A percentile compares a stretch with the other conserved stretches of the same genome.
These are phyloP conservation scores for Harpalus rufipes DNA, from an alignment of 2,888 invertebrate species.

Conservation along the genomic window DNA sequence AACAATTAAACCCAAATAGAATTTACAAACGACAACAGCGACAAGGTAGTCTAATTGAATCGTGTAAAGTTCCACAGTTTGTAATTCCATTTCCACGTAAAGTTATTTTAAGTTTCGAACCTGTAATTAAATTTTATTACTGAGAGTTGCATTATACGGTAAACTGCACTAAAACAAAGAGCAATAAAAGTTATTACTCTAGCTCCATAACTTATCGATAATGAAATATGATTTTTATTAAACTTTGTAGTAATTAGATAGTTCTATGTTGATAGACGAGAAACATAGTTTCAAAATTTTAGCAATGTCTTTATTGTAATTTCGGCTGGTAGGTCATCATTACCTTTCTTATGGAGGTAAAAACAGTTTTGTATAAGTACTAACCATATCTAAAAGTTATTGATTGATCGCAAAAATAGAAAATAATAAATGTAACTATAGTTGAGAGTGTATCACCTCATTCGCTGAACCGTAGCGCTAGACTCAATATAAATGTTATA, in stretches of 20 bases:
- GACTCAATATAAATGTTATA: slow-evolving; percentile 2
- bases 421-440: not conserved
- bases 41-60: not conserved
- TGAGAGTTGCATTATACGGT: not conserved
- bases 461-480: not conserved
- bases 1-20: not conserved
- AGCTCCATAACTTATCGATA: not conserved
- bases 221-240: not conserved
- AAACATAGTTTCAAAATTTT: too few species aligned
- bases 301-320: too few species aligned
- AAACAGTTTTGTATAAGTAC: too few species aligned
- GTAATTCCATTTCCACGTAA: not conserved
- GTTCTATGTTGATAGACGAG: too few species aligned
- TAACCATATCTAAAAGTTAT: too few species aligned
- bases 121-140: not conserved
- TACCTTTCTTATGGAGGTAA: too few species aligned
- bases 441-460: not conserved
- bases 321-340: too few species aligned
- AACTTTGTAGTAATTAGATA: not conserved
- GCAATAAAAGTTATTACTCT: not conserved
- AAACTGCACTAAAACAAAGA: slow-evolving; percentile 3
- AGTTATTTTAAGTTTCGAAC: not conserved
- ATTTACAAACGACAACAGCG: not conserved
- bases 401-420: not conserved
- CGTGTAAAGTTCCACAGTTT: not conserved